Conservation (phyloP, 1,140 invertebrate species). For the Aradophagus sp. region DNA sequence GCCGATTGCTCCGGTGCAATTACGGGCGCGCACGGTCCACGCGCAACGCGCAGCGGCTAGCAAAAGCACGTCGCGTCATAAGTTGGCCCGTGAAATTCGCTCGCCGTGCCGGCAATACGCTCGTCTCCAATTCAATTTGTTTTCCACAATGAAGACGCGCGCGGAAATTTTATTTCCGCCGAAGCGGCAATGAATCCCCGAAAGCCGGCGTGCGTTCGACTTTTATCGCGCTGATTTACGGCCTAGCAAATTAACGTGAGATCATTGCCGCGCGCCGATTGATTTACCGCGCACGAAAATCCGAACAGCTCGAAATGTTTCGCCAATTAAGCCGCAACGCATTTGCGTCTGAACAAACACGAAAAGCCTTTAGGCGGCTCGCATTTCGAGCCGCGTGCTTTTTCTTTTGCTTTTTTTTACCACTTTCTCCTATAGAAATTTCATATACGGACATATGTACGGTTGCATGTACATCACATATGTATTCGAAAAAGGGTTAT, state of each 20-base stretch:
- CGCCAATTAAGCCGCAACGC: conserved; percentile 36
- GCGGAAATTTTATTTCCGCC: conserved; percentile 36
- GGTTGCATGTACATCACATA: too few relatives aligned
- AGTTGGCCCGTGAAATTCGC: conserved; percentile 18
- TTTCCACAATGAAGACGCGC: conserved; percentile 32
- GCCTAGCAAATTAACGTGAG: conserved; percentile 37
- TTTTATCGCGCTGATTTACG: conserved; percentile 36
- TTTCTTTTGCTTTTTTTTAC: not conserved
- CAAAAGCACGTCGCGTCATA: conserved; percentile 25
- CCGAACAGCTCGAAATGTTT: conserved; percentile 27
- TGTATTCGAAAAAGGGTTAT: too few relatives aligned
- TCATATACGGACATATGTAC: too few relatives aligned
- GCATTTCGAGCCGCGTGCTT: too few relatives aligned
- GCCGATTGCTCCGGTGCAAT: conserved; percentile 24
- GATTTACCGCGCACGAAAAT: conserved; percentile 29
- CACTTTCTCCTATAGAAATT: too few relatives aligned
- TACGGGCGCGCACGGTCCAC: conserved; percentile 16
- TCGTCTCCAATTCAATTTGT: conserved; percentile 42
- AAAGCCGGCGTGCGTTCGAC: conserved; percentile 10
- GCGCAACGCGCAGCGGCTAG: conserved; percentile 11
- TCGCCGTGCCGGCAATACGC: conserved; percentile 27
- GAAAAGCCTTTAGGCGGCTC: too few relatives aligned
- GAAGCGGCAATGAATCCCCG: conserved; percentile 32
- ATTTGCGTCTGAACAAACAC: too few relatives aligned
- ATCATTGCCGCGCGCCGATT: conserved; percentile 13